phyloP scores from a whole-genome alignment of 2,113 vertebrate genomes.

The Neoarius graeffei region DNA sequence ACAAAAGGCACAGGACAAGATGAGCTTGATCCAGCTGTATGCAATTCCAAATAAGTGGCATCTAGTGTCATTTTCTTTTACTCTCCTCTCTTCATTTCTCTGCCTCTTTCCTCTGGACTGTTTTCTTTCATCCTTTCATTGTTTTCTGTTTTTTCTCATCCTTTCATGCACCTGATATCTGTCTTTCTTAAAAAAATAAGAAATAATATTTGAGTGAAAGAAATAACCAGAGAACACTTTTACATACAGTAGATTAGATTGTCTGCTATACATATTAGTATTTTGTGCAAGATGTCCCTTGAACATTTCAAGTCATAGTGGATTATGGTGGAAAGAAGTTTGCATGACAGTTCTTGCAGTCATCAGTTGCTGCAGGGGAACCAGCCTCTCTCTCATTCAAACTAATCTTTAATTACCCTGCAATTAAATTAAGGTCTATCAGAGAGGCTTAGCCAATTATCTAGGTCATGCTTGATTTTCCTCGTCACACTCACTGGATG shows the following conservation, averaged over 20 bases:
- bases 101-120: neutral
- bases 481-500: constrained; percentile 27
- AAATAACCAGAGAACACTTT: neutral
- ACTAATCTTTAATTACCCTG: constrained; percentile 50
- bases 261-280: neutral
- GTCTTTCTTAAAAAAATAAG: neutral
- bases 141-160: neutral
- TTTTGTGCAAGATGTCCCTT: neutral
- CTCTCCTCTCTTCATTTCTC: neutral
- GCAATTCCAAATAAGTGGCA: constrained; percentile 48
- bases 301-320: constrained; percentile 6
- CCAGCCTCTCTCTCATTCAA: constrained; percentile 25
- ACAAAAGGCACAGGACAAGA: neutral
- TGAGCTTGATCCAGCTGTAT: constrained; percentile 20
- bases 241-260: neutral
- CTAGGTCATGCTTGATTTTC: constrained; percentile 41
- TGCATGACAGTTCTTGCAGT: constrained; percentile 17
- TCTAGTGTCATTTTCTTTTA: constrained; percentile 31
- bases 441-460: constrained; percentile 47
- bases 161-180: neutral
- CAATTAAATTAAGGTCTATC: constrained; percentile 55
- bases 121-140: neutral
- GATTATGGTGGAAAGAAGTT: neutral
- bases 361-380: constrained; percentile 31
- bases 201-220: neutral